Base-by-base conservation (phyloP, 2,888 invertebrate genomes). In the Chalcosyrphus nemorum region DNA sequence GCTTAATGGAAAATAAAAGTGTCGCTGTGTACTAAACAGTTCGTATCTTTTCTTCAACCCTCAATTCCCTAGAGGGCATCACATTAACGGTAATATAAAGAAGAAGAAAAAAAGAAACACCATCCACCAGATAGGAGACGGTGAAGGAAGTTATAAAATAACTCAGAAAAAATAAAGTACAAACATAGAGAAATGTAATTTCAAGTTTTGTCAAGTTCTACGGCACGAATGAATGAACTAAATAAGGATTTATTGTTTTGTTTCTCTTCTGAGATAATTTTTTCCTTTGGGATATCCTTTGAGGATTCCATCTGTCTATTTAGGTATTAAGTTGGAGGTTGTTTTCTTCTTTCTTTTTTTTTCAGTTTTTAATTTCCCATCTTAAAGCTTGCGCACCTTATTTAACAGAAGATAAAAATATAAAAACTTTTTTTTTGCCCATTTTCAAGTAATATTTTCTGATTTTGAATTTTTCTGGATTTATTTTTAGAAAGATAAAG, bases 1-100 rank as follows among this genome's bases (percentile, higher is more conserved):
- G 81, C 66, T 85, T 81, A 85, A 85, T 85, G 85, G 85, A 85
- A 81, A 81, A 85, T 85, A 85, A 85, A 85, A 85, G 66, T 85
- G 81, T 71, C 81, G 74, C 65, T 65, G 27, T 70, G 65, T 68
- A 65, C 70, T 80, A 70, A 84, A 75, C 84, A 80, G 80, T 63
- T 84, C 74, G 74, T 75, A 80, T 75, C 29, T 77, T 43, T 66
- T 57, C 47, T 38, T 32, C 61, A 50, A 56, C 43, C 71, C 77
- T 59, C 77, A 82, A 75, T 59, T 74, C 80, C 74, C 74, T 19
- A 7, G 80, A 47, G 74, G 74, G 19, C 70, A 80, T 74, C 74
- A 54, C 57, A 75, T 84, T 84, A 75, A 84, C 74, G 45, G 15
- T 61, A 38, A 72, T 66, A 74, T 77, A 76, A 70, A 59, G 50